Evolutionary conservation across 1,140 invertebrate species (phyloP).

Genomic region (Alviniconcha marisindica): DNA sequence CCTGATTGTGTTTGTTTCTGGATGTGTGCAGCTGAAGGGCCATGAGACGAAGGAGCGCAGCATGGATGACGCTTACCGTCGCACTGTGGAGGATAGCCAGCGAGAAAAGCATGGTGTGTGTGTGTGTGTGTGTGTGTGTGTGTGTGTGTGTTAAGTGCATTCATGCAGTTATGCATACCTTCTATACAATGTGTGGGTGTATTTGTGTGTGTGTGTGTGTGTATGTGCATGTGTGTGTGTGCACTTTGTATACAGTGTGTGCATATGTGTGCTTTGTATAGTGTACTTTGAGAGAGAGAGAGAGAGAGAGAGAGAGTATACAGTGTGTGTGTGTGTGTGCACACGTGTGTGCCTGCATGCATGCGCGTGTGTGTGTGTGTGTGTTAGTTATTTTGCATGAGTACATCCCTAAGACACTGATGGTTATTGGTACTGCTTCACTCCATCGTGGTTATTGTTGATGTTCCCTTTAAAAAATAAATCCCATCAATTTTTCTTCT

Average conservation of each 20-base stretch:
- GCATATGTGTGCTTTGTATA: neutral
- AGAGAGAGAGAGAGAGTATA: neutral
- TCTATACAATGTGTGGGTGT: too few species aligned
- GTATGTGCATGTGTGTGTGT: neutral
- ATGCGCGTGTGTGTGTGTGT: neutral
- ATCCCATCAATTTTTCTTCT: too few species aligned
- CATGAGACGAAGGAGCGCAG: slow-evolving; percentile 57
- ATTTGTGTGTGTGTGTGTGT: neutral
- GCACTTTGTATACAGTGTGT: neutral
- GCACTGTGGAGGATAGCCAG: slow-evolving; percentile 53
- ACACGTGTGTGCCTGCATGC: neutral
- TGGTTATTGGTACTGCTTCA: neutral
- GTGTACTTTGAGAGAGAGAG: too few species aligned
- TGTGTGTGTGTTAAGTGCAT: neutral
- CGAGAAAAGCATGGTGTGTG: slow-evolving; percentile 57
- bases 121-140: neutral
- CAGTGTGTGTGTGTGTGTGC: too few species aligned
- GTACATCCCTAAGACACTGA: neutral
- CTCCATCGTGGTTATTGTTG: neutral
- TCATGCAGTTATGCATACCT: too few species aligned
- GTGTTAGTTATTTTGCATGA: neutral
- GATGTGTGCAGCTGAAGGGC: slow-evolving; percentile 50
- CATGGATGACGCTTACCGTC: slow-evolving; percentile 54
- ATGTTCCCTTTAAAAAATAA: neutral
- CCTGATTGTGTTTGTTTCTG: slow-evolving; percentile 31